Base-by-base conservation (phyloP, 1,140 invertebrate species). In the Oryctes rhinoceros region DNA sequence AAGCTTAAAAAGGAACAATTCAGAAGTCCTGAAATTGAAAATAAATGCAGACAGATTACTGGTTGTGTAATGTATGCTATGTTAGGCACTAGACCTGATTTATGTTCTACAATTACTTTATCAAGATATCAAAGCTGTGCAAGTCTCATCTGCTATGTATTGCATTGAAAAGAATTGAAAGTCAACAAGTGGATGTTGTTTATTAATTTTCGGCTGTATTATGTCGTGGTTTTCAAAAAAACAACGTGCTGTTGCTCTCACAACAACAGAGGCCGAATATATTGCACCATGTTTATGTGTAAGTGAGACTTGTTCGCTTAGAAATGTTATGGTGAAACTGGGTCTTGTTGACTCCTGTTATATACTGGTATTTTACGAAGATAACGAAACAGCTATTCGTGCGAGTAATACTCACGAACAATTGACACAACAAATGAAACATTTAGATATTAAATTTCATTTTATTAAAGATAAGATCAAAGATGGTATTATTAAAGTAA, bases 241-340 rank as follows among this genome's bases (percentile, higher is more conserved):
- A 81, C 78, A 78, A 20, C 1, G 4, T 4, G 65, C 49, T 78
- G 81, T 82, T 1, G 53, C 80, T n/a, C 62, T 81, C 78, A 79
- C 78, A 11, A n/a, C n/a, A n/a, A 85, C 83, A 90, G 83, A 94
- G 93, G 86, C 93, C 91, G 84, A 84, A 59, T 84, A 83, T 65
- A 78, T 84, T 15, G 71, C 82, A 49, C 62, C 82, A 18, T 76
- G 65, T 39, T 24, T 15, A 48, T 81, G 82, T 11, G 79, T 81
- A 47, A 78, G 75, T 18, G 79, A 83, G 76, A 81, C 79, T 24
- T 49, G 82, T 6, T 87, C 85, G 84, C 39, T 86, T 2, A 79
- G 80, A 74, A 47, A 77, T 87, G n/a, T 37, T 39, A 39, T n/a
- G n/a, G n/a, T n/a, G n/a, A 81, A 86, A 76, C 65, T 88, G 20